Evolutionary conservation across 2,888 invertebrate genomes (phyloP).

Genomic region (Lamellibrachia columna): DNA sequence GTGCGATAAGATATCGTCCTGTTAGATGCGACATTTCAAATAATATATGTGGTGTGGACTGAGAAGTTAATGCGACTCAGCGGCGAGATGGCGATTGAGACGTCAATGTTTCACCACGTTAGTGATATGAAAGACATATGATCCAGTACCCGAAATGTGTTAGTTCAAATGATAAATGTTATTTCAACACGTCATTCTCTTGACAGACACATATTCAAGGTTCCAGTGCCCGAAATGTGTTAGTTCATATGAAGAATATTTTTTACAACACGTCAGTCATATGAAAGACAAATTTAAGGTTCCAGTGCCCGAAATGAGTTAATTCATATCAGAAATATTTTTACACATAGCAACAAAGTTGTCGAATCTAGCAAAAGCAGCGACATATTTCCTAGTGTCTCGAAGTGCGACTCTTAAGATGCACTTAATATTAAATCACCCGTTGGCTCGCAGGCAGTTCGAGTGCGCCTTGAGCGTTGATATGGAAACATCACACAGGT

Average conservation of each 20-base stretch:
- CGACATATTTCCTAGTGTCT: not conserved
- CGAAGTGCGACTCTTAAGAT: not conserved
- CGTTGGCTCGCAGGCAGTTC: not conserved
- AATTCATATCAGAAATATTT: not conserved
- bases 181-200: too few relatives aligned
- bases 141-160: not conserved
- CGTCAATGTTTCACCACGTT: not conserved
- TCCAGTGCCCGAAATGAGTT: not conserved
- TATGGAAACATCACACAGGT: not conserved
- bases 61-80: not conserved
- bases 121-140: not conserved
- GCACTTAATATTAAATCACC: not conserved
- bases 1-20: not conserved
- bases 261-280: not conserved
- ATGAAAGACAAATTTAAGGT: not conserved
- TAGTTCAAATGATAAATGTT: not conserved
- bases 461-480: not conserved
- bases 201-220: not conserved
- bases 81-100: not conserved
- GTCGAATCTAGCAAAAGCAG: not conserved
- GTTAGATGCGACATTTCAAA: not conserved
- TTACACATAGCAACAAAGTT: not conserved
- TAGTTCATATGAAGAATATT: not conserved
- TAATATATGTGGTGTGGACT: not conserved
- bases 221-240: not conserved